Base-by-base conservation (phyloP, 2,888 invertebrate species). In the Lycaena phlaeas region DNA sequence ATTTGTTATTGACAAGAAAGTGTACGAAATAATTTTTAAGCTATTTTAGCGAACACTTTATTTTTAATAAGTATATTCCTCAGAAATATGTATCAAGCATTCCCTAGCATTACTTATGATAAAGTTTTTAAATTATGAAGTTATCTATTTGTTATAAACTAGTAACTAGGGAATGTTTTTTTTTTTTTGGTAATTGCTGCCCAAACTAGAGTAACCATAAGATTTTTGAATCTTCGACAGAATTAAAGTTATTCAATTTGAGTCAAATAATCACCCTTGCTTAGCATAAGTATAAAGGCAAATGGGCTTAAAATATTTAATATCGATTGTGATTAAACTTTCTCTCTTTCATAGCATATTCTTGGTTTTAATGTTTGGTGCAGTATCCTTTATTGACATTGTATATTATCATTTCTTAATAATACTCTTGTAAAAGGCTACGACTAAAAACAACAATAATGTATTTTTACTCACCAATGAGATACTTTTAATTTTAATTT, bases 341-440 rank as follows among this genome's bases (percentile, higher is more conserved):
- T 60, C 70, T 71, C 62, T 71, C 56, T 73, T 62, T 73, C 69
- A 71, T 70, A 72, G 73, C 69, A 72, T 77, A 74, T 68, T 69
- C 65, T 71, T 77, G 72, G 75, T 76, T 76, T 72, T 76, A 74
- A 76, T 72, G 76, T 78, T 81, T 82, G 82, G 81, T 78, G 79
- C 82, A 81, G 84, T 73, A 77, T 75, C 57, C n/a, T 75, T 75
- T 82, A 74, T 78, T 81, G 69, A 75, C 82, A 81, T 82, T 82
- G 82, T 81, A 81, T 71, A 82, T 79, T 78, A 65, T 66, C 81
- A 82, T 82, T 62, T 68, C 70, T 68, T 70, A 66, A 64, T 67
- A 66, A 70, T 64, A 66, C 70, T 61, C 34, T 64, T 63, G 67
- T 53, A 55, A 51, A n/a, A 53, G 50, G 52, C 50, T 54, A 69